phyloP scores from a whole-genome alignment of 2,888 invertebrate species.

The Trissonchulus sp. region DNA sequence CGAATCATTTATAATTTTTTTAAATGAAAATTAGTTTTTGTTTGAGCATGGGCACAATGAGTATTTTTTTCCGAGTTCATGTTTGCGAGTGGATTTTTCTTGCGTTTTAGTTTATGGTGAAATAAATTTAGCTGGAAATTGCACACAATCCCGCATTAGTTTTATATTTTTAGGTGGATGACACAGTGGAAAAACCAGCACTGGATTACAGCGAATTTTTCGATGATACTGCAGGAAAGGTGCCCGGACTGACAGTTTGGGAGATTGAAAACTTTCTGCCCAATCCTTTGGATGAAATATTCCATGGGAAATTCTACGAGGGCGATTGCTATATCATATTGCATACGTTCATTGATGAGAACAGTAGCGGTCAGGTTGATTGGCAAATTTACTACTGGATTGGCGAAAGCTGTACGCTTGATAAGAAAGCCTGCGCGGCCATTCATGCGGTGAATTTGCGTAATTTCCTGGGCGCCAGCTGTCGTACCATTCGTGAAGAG shows the following conservation, averaged over 20 bases:
- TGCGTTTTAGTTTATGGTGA: no score
- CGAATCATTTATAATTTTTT: no score
- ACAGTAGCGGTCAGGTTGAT: conserved; percentile 62
- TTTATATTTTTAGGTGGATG: conserved; percentile 65
- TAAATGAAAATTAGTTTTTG: no score
- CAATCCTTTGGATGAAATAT: conserved; percentile 72
- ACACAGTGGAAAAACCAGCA: conserved; percentile 85
- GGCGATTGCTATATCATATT: conserved; percentile 94
- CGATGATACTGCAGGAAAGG: conserved; percentile 59
- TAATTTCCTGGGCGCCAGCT: conserved; percentile 83
- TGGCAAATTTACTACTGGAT: conserved; percentile 99
- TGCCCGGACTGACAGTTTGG: conserved; percentile 75
- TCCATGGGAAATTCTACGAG: conserved; percentile 96
- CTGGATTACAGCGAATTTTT: conserved; percentile 95
- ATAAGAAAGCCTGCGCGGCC: conserved; percentile 89
- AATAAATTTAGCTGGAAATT: no score
- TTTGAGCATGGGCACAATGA: no score
- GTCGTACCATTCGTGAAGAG: conserved; percentile 86
- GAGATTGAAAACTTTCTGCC: conserved; percentile 99
- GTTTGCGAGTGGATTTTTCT: no score
- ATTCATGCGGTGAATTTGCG: conserved; percentile 98
- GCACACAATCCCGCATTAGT: no score
- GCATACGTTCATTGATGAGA: conserved; percentile 71
- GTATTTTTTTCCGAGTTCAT: no score
- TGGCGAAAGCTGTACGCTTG: conserved; percentile 73